Base-by-base conservation (phyloP, 2,113 vertebrate species). In the Desmodus rotundus region DNA sequence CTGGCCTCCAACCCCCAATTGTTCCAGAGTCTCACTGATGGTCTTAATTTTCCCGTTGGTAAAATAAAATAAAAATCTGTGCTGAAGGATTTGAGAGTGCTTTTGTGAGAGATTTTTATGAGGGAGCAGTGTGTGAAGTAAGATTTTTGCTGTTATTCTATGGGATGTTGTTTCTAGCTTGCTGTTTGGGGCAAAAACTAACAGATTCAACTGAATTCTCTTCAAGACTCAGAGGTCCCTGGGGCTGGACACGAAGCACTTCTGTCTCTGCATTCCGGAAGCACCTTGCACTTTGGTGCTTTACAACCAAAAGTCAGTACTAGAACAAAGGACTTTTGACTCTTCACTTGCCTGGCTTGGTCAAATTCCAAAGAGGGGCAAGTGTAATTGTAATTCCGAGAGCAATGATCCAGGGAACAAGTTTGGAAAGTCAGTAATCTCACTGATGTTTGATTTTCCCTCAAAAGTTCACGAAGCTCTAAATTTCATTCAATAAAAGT, bases 351-450 rank as follows among this genome's bases (percentile, higher is more conserved):
- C 78, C 58, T 22, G 22, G 61, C 45, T 63, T 83, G 61, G 86
- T 97, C 81, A 1, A 76, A 89, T 92, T 85, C 91, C 68, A 73
- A 92, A 97, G 41, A 96, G 90, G 78, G 22, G 5, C 24, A 92
- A 72, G 12, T 81, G 1, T 20, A n/a, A 78, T 7, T 68, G 33
- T n/a, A 86, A 12, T 52, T 36, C 28, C 52, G 45, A 87, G 74
- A 63, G 19, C 33, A 74, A n/a, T 7, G 26, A 77, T n/a, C 87
- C 63, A 81, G 41, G n/a, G 65, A 78, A 36, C 73, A 92, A 63
- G 70, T 77, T 83, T 38, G 28, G 77, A 85, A 97, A 88, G 96
- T 91, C 73, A 15, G 36, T 43, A 8, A 90, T 93, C 95, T 84
- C 93, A 3, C 0, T 38, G 22, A 20, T 54, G 31, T 95, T 73